A percentile compares a stretch with the other conserved stretches of the same genome.
phyloP scores from a whole-genome alignment of 2,113 vertebrate species.

The Neodon shergylaensis region DNA sequence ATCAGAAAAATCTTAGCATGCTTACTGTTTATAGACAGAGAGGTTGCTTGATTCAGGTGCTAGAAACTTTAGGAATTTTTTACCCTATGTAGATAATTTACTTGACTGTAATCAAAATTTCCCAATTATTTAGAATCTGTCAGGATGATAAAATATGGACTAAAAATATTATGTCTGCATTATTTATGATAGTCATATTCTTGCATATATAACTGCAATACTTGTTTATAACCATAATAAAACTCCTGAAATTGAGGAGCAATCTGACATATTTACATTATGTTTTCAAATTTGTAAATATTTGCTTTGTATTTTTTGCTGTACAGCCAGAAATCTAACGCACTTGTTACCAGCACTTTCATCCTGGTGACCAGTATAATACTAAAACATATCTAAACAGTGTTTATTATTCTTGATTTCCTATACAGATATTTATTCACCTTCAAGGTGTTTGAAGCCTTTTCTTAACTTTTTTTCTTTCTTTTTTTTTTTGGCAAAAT shows the following conservation, averaged over 20 bases:
- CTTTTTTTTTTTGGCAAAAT: neutral
- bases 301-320: neutral
- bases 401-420: neutral
- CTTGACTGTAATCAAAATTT: neutral
- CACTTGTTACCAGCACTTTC: too few relatives aligned
- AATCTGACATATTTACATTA: neutral
- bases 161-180: neutral
- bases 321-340: too few relatives aligned
- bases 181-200: neutral
- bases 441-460: neutral
- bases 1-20: neutral
- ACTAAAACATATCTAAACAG: accelerated
- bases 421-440: neutral
- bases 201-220: neutral
- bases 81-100: neutral
- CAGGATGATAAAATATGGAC: neutral
- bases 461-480: neutral
- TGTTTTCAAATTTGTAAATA: neutral
- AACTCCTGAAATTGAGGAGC: neutral
- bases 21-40: neutral
- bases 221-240: neutral
- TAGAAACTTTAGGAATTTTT: neutral
- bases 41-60: neutral
- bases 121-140: conserved; percentile 19
- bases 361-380: neutral